Evolutionary conservation across 2,888 invertebrate genomes (phyloP).

Genomic region (Caenorhabditis macrosperma): DNA sequence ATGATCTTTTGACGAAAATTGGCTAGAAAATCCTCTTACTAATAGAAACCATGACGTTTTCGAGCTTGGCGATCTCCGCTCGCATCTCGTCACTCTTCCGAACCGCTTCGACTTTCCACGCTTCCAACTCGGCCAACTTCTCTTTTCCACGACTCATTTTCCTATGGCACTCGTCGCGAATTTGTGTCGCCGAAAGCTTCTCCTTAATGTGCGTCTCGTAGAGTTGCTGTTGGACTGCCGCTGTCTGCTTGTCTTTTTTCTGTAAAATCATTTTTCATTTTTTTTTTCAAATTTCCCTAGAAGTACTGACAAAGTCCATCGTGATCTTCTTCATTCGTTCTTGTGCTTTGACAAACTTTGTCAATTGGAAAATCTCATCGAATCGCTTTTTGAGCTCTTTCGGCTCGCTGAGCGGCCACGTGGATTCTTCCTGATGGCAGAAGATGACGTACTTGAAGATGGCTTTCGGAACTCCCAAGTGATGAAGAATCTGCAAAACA

Average conservation of each 20-base stretch:
- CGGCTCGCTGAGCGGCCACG: conserved; percentile 94
- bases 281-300: no score
- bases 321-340: conserved; percentile 85
- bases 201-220: conserved; percentile 27
- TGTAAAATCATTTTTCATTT: conserved; percentile 39
- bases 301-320: conserved; percentile 63
- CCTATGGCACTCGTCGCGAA: conserved; percentile 8
- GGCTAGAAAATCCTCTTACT: conserved; percentile 12
- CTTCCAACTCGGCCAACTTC: conserved; percentile 10
- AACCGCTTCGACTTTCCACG: conserved; percentile 12
- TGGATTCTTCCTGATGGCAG: conserved; percentile 98
- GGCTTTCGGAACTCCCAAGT: conserved; percentile 92
- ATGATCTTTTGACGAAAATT: not conserved
- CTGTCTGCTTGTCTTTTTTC: conserved; percentile 33
- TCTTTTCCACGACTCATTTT: conserved; percentile 17
- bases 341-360: conserved; percentile 88
- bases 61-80: conserved; percentile 30
- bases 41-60: conserved; percentile 10
- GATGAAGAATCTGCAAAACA: conserved; percentile 80
- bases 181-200: conserved; percentile 15
- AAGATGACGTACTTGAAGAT: conserved; percentile 97
- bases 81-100: conserved; percentile 32
- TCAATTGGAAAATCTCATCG: conserved; percentile 96
- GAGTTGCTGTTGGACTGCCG: conserved; percentile 14
- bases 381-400: conserved; percentile 94